Evolutionary conservation across 2,888 invertebrate genomes (phyloP).

Genomic region (Nudaria mundana): DNA sequence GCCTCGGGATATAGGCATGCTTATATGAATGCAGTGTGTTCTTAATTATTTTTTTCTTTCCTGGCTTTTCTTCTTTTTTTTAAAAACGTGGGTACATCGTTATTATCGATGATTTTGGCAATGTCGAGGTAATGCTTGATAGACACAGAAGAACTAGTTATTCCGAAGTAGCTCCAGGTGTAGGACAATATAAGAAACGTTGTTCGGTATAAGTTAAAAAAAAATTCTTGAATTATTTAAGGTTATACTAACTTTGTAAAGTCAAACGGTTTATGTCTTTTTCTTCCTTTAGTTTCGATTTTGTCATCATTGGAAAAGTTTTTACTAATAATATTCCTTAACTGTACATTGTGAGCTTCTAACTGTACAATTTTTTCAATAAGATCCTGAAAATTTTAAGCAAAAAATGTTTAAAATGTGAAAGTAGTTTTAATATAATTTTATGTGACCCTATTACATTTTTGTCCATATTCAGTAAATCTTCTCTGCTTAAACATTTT

Average conservation of each 20-base stretch:
- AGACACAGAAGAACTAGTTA: too few relatives aligned
- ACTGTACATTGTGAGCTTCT: slow-evolving; percentile 89
- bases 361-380: slow-evolving; percentile 86
- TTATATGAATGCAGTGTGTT: too few relatives aligned
- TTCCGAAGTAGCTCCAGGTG: too few relatives aligned
- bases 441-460: too few relatives aligned
- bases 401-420: slow-evolving; percentile 20
- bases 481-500: slow-evolving; percentile 41
- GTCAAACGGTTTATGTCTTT: slow-evolving; percentile 80
- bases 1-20: too few relatives aligned
- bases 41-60: too few relatives aligned
- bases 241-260: slow-evolving; percentile 75
- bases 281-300: slow-evolving; percentile 26
- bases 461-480: slow-evolving; percentile 52
- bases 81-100: too few relatives aligned
- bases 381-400: slow-evolving; percentile 80
- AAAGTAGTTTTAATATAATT: background rate
- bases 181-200: too few relatives aligned
- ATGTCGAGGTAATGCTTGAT: too few relatives aligned
- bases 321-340: slow-evolving; percentile 86
- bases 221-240: background rate
- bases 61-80: too few relatives aligned
- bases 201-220: background rate
- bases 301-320: slow-evolving; percentile 46
- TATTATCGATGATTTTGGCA: too few relatives aligned